Base-by-base conservation (phyloP, 2,888 invertebrate genomes). In the Aelia acuminata region DNA sequence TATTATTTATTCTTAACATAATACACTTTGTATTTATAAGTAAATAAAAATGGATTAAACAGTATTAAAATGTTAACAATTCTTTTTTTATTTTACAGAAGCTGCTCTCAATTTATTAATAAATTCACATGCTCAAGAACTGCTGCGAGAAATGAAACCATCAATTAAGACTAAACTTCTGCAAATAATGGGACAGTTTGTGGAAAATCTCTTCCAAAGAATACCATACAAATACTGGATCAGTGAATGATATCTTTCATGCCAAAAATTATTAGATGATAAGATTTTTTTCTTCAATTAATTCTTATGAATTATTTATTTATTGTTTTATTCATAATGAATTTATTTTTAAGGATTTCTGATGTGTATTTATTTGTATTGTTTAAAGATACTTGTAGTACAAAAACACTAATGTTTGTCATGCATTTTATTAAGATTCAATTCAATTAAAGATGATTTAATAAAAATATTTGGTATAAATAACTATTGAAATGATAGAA, bases 111-210 rank as follows among this genome's bases (percentile, higher is more conserved):
- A 97, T 92, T 93, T 97, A 84, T 97, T 97, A 93, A 97, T 97
- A 92, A 97, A 97, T 92, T 95, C 96, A 1, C 96, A 97, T 92
- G 95, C 96, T 0, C 97, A 97, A 91, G 97, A 97, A 90, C 93
- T 97, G 22, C 92, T 97, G 84, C 96, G 96, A 91, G 97, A 97
- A 93, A 97, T 97, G 97, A 97, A 97, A 91, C 97, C 97, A 0
- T 95, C 96, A 91, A 93, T 97, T 88, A 95, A 96, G 91, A 94
- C 94, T 90, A 97, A 97, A 92, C 93, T 97, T 48, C 94, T 96
- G 13, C 94, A 94, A 90, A 95, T 96, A 90, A 96, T 97, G 94
- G 94, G 95, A 47, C 94, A 94, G 87, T 97, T 97, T 92, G 94
- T 97, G 87, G 95, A 96, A 91, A 95, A 95, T 90, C 93, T 97